phyloP scores from a whole-genome alignment of 2,888 invertebrate genomes.

The Cotesia congregata region DNA sequence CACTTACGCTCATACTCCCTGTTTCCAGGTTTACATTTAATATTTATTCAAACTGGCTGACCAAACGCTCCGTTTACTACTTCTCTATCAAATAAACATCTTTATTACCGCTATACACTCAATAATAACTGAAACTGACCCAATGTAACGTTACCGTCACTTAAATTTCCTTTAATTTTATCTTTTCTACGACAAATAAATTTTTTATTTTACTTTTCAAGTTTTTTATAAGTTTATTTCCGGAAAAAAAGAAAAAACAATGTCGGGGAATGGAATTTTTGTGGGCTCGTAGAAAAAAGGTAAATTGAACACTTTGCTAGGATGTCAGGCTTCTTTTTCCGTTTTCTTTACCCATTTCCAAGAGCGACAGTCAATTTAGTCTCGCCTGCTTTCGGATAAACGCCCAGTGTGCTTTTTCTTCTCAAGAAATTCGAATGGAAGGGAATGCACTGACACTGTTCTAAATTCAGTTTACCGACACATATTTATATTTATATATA shows the following conservation, averaged over 20 bases:
- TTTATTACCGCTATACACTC: neutral
- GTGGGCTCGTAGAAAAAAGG: constrained; percentile 36
- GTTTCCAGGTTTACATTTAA: neutral
- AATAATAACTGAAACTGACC: neutral
- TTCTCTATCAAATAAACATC: neutral
- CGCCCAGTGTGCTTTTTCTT: constrained; percentile 31
- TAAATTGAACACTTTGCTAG: constrained; percentile 35
- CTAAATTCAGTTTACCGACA: constrained; percentile 15
- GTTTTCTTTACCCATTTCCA: constrained; percentile 22
- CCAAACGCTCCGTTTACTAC: neutral
- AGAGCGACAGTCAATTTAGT: constrained; percentile 41
- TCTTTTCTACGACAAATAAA: neutral
- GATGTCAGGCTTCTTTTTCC: constrained; percentile 18
- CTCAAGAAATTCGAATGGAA: neutral
- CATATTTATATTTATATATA: constrained; percentile 1
- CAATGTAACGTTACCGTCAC: neutral
- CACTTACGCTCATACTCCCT: neutral
- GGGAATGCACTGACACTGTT: constrained; percentile 5
- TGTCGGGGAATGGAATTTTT: constrained; percentile 26
- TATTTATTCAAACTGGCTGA: neutral
- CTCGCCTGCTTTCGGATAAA: constrained; percentile 36
- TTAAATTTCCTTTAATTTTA: neutral
- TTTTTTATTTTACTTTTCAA: neutral
- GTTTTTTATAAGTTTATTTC: constrained; percentile 41
- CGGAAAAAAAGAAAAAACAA: constrained; percentile 40